Evolutionary conservation across 2,888 invertebrate species (phyloP).

Genomic region (Caenorhabditis japonica): DNA sequence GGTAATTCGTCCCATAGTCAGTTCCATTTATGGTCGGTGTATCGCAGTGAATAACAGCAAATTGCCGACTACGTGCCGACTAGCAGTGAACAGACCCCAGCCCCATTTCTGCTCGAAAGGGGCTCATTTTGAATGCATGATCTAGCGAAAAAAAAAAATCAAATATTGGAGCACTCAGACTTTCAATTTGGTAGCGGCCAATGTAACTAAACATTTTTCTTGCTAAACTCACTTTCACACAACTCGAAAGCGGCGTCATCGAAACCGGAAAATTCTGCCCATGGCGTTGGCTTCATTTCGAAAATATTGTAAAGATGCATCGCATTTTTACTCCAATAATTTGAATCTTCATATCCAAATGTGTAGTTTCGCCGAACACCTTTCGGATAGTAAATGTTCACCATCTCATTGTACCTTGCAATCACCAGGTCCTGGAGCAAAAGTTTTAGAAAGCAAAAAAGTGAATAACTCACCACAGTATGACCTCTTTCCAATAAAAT

Average conservation of each 20-base stretch:
- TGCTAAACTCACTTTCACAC: conserved; percentile 34
- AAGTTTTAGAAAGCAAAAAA: neutral
- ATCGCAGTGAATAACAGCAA: too few species aligned
- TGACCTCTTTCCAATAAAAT: conserved; percentile 29
- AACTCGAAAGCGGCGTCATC: conserved; percentile 31
- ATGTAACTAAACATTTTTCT: too few species aligned
- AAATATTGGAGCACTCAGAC: too few species aligned
- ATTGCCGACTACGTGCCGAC: too few species aligned
- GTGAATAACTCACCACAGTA: conserved; percentile 36
- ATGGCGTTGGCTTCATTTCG: conserved; percentile 18
- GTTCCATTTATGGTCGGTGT: too few species aligned
- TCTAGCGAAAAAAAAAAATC: too few species aligned
- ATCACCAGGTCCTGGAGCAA: conserved; percentile 31
- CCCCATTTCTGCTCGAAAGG: too few species aligned
- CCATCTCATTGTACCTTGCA: conserved; percentile 26
- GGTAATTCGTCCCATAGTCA: too few species aligned
- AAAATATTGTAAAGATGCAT: conserved; percentile 25
- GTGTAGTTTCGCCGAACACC: conserved; percentile 35
- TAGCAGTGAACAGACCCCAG: too few species aligned
- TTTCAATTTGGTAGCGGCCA: too few species aligned
- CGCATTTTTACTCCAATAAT: conserved; percentile 28
- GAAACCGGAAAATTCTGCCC: conserved; percentile 24
- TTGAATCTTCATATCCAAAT: conserved; percentile 26
- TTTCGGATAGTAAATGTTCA: conserved; percentile 11
- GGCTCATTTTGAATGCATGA: too few species aligned